These are phyloP conservation scores for Eutrigla gurnardus DNA, from an alignment of 2,797 vertebrate species.

Conservation along the genomic window DNA sequence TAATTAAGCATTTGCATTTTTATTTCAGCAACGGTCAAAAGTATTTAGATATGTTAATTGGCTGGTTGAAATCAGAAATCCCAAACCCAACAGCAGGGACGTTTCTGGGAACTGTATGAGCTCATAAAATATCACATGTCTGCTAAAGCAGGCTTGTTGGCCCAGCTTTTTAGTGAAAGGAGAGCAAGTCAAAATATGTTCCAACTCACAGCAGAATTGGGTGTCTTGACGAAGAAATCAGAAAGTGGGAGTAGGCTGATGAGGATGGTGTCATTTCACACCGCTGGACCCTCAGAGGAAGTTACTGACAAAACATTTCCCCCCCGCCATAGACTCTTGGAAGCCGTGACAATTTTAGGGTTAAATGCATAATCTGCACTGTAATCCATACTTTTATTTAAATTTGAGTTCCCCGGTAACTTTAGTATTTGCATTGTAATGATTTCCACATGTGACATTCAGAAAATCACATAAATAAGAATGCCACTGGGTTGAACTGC, in stretches of 20 bases:
- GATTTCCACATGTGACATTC: neutral
- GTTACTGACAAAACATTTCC: neutral
- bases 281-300: neutral
- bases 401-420: neutral
- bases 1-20: neutral
- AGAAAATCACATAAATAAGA: neutral
- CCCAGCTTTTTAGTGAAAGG: conserved; percentile 7
- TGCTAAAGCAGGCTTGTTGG: neutral
- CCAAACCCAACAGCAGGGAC: neutral
- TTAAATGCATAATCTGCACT: neutral
- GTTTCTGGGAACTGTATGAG: conserved; percentile 11
- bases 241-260: neutral
- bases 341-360: no score
- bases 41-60: neutral
- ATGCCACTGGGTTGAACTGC: neutral
- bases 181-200: conserved; percentile 32
- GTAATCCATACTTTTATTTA: no score
- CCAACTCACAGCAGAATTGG: conserved; percentile 6
- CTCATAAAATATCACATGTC: conserved; percentile 23
- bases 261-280: conserved; percentile 7
- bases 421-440: neutral
- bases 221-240: conserved; percentile 22
- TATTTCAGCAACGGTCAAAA: neutral
- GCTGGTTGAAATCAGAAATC: neutral
- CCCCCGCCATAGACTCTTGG: no score